phyloP scores from a whole-genome alignment of 1,140 invertebrate genomes.

The Lineus longissimus region DNA sequence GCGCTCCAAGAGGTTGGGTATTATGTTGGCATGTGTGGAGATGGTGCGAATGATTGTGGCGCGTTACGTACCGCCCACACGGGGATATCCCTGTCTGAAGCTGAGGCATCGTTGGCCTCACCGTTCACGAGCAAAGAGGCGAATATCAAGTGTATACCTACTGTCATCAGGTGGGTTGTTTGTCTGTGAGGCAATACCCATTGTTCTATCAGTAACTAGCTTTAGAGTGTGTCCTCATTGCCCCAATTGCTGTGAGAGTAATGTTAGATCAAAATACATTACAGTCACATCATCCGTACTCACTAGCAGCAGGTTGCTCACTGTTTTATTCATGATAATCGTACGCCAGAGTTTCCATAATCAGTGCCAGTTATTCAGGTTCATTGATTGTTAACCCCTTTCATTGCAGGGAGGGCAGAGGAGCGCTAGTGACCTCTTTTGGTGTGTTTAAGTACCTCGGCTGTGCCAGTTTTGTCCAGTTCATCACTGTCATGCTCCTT shows the following conservation, averaged over 20 bases:
- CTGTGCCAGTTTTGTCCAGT: conserved; percentile 88
- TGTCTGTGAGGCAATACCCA: too few species aligned
- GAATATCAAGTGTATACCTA: conserved; percentile 87
- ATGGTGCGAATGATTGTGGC: conserved; percentile 94
- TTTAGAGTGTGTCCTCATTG: too few species aligned
- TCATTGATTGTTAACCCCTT: too few species aligned
- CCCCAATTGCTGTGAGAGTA: too few species aligned
- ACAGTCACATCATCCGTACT: too few species aligned
- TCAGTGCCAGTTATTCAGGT: too few species aligned
- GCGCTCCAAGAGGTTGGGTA: conserved; percentile 76
- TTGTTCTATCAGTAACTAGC: neutral
- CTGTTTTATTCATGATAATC: too few species aligned
- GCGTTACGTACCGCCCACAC: conserved; percentile 84
- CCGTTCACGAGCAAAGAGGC: conserved; percentile 88
- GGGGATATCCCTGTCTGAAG: conserved; percentile 91
- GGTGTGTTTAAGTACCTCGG: conserved; percentile 98
- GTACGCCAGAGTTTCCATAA: too few species aligned
- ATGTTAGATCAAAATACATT: too few species aligned
- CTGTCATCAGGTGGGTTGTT: conserved; percentile 66
- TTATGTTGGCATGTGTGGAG: conserved; percentile 94
- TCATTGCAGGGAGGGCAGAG: conserved; percentile 72
- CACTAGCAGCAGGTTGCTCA: too few species aligned
- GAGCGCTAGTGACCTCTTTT: conserved; percentile 91
- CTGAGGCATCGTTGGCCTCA: conserved; percentile 92
- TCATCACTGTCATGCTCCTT: conserved; percentile 86